These are phyloP conservation scores for Cephus rjabovi DNA, from an alignment of 2,888 invertebrate genomes.

Conservation along the genomic window DNA sequence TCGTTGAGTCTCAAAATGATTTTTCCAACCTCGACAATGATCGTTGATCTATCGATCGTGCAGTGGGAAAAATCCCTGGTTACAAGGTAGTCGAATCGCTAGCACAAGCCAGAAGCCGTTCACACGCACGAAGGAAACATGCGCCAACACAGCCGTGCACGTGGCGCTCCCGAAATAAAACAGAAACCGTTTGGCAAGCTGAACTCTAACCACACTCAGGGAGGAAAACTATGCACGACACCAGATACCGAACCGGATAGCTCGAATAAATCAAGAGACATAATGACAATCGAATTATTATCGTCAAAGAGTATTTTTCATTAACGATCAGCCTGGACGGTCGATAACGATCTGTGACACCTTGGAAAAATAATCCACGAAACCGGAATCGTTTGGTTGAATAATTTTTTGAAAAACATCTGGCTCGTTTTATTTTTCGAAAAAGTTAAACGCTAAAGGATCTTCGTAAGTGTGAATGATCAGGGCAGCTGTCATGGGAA, in stretches of 20 bases:
- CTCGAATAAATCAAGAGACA: neutral
- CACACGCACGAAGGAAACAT: constrained; percentile 26
- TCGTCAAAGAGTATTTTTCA: neutral
- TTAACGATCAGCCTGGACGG: neutral
- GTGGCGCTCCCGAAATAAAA: constrained; percentile 61
- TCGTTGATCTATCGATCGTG: neutral
- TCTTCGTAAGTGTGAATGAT: neutral
- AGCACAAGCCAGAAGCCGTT: constrained; percentile 20
- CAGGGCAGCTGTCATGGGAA: neutral
- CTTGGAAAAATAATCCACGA: neutral
- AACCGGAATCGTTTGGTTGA: neutral
- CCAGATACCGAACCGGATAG: constrained; percentile 29
- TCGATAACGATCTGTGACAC: neutral
- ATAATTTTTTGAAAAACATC: neutral
- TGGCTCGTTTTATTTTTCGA: neutral
- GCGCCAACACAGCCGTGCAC: constrained; percentile 56
- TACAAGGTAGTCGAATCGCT: constrained; percentile 26
- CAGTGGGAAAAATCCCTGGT: neutral
- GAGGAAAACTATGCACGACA: constrained; percentile 34
- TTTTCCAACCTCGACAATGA: neutral
- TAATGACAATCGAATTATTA: neutral
- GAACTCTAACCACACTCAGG: constrained; percentile 24
- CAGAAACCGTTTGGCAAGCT: constrained; percentile 57
- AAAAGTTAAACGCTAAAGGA: neutral
- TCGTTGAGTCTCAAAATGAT: neutral